Evolutionary conservation across 1,140 invertebrate species (phyloP).

Genomic region (Drosophila nigromelanica): DNA sequence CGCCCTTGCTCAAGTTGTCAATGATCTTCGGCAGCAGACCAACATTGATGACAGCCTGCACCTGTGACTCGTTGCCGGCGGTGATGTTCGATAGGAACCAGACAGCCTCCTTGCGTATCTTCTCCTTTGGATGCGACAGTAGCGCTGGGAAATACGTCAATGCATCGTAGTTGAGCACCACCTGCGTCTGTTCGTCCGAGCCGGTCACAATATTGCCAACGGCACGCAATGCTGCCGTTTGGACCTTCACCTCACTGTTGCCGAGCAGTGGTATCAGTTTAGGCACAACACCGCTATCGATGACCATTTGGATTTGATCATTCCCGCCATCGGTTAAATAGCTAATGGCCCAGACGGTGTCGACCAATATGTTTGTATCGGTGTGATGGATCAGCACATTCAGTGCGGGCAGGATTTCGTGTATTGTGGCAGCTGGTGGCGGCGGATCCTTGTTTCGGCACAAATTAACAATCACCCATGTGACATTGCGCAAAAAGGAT

Average conservation of each 20-base stretch:
- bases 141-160: constrained; percentile 95
- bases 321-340: constrained; percentile 99
- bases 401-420: constrained; percentile 97
- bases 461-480: constrained; percentile 98
- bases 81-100: constrained; percentile 99
- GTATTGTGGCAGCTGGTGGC: constrained; percentile 93
- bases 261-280: constrained; percentile 97
- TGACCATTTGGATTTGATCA: constrained; percentile 99
- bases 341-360: constrained; percentile 99
- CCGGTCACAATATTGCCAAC: constrained; percentile 99
- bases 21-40: constrained; percentile 97
- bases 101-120: constrained; percentile 96
- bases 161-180: constrained; percentile 96
- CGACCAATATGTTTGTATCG: constrained; percentile 98
- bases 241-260: constrained; percentile 98
- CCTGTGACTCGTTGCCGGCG: constrained; percentile 98
- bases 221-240: constrained; percentile 97
- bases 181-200: constrained; percentile 99
- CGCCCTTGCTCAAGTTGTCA: constrained; percentile 95
- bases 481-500: constrained; percentile 97
- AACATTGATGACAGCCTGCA: constrained; percentile 98
- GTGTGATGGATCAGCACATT: constrained; percentile 97
- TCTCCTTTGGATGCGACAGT: constrained; percentile 92
- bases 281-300: constrained; percentile 97
- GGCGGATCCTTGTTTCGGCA: constrained; percentile 98